Conservation (phyloP, 2,797 vertebrate species). For the Cyclura pinguis region DNA sequence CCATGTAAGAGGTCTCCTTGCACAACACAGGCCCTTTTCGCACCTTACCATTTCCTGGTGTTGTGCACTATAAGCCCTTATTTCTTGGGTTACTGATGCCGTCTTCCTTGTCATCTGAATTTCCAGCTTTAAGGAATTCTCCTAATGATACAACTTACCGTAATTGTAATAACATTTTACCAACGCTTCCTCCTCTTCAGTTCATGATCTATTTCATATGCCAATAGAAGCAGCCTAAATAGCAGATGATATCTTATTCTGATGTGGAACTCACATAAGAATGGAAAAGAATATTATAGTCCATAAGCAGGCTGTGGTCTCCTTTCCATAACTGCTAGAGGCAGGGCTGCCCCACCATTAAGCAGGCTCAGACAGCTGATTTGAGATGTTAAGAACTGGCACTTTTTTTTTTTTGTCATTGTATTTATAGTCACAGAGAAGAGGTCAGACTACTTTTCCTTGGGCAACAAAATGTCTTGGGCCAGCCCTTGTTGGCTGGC, state of each 20-base stretch:
- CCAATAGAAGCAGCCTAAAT: neutral
- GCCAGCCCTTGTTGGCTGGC: neutral
- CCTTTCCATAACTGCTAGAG: neutral
- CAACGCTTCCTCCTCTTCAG: neutral
- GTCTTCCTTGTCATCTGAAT: neutral
- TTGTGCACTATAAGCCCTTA: neutral
- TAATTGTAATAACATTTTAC: slow-evolving; percentile 1
- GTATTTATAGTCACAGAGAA: no score
- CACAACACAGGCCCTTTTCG: no score
- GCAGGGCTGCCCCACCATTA: no score
- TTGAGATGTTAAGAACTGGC: no score
- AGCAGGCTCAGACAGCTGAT: no score
- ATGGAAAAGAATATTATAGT: neutral
- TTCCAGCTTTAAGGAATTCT: neutral
- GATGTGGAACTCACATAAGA: neutral
- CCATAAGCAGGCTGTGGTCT: neutral
- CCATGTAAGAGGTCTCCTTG: no score
- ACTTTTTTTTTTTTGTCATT: no score
- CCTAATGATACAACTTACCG: neutral
- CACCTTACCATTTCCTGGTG: no score
- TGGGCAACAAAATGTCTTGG: no score
- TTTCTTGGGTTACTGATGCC: neutral
- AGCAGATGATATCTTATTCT: neutral
- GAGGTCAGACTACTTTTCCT: no score
- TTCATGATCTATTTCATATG: neutral